Percentiles rank a stretch among this genome's conserved stretches.
Conservation (phyloP, 2,113 vertebrate species). For the Phaethornis superciliosus region DNA sequence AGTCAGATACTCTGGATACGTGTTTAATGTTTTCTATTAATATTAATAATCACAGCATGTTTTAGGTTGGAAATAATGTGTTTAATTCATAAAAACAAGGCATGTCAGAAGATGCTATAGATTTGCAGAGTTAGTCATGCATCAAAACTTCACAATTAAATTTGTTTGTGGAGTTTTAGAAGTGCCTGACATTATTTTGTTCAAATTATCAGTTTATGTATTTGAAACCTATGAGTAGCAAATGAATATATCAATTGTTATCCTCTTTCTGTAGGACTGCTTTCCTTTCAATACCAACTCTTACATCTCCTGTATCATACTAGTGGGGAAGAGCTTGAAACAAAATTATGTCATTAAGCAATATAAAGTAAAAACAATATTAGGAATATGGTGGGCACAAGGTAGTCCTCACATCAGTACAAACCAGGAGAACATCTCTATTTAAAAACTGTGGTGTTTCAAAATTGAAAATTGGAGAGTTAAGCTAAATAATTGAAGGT, state of each 20-base stretch:
- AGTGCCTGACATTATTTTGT: background rate
- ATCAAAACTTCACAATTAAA: background rate
- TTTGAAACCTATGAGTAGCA: background rate
- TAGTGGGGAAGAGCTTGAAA: background rate
- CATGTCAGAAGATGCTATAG: background rate
- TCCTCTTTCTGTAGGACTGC: background rate
- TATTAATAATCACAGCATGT: background rate
- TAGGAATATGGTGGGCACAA: too few relatives aligned
- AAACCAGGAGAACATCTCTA: background rate
- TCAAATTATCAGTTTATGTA: background rate
- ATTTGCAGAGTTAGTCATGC: background rate
- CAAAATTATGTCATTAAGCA: background rate
- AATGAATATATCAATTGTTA: background rate
- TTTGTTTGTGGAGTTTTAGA: background rate
- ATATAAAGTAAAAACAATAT: background rate
- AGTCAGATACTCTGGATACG: background rate
- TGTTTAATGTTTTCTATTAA: background rate
- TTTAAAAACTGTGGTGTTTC: background rate
- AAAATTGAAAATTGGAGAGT: background rate
- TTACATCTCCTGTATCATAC: background rate
- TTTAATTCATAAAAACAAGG: background rate
- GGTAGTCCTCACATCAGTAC: background rate
- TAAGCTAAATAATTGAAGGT: background rate
- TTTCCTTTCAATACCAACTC: background rate
- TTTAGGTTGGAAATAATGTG: background rate